Percentiles rank a stretch among this genome's conserved stretches.
phyloP scores from a whole-genome alignment of 2,888 invertebrate species.

The Labia minor region DNA sequence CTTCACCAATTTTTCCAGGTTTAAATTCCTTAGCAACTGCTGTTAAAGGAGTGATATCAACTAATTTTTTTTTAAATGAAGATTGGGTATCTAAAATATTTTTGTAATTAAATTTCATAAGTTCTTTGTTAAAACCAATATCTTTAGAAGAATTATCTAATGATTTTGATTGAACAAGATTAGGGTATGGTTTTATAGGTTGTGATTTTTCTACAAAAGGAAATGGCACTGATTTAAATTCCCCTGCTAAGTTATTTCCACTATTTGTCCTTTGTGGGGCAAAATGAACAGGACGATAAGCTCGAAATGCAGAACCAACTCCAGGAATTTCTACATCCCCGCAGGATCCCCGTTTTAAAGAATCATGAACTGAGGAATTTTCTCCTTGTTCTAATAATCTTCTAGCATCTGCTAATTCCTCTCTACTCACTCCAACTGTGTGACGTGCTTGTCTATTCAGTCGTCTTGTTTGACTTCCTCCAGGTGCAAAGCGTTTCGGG shows the following conservation, averaged over 20 bases:
- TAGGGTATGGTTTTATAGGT: constrained; percentile 13
- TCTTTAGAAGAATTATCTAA: constrained; percentile 13
- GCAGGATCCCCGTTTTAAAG: constrained; percentile 20
- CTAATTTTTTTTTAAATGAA: neutral
- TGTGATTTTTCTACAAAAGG: constrained; percentile 14
- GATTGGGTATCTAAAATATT: neutral
- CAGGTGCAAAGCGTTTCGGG: constrained; percentile 32
- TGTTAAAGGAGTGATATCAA: constrained; percentile 14
- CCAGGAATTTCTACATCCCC: constrained; percentile 19
- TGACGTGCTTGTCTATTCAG: constrained; percentile 54
- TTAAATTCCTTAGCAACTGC: constrained; percentile 21
- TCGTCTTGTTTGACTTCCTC: constrained; percentile 44
- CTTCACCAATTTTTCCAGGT: constrained; percentile 22
- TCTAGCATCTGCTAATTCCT: constrained; percentile 68
- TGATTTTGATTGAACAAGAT: constrained; percentile 18
- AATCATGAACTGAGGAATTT: neutral
- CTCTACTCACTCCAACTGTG: constrained; percentile 72
- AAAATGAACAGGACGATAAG: constrained; percentile 24
- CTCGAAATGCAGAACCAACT: constrained; percentile 20
- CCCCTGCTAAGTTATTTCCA: neutral
- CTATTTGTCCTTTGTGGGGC: constrained; percentile 16
- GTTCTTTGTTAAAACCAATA: neutral
- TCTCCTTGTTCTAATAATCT: constrained; percentile 53
- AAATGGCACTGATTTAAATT: constrained; percentile 17
- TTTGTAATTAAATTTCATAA: neutral